These are phyloP conservation scores for Capitella teleta DNA, from an alignment of 1,140 invertebrate genomes.

Conservation along the genomic window DNA sequence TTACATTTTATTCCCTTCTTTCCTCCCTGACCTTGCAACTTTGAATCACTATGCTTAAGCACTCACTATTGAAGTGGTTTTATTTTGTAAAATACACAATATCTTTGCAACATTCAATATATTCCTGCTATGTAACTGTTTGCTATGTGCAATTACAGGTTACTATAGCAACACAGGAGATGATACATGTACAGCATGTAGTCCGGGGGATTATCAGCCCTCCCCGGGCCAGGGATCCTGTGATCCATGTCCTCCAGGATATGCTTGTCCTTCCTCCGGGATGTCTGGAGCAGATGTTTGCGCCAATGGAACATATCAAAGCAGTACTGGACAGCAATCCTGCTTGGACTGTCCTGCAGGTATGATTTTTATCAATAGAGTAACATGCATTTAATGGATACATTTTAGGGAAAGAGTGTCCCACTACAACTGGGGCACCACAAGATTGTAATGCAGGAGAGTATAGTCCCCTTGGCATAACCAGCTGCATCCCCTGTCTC, in stretches of 20 bases:
- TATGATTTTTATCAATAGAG: neutral
- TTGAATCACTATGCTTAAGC: neutral
- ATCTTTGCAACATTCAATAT: neutral
- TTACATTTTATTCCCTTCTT: neutral
- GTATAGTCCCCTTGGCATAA: neutral
- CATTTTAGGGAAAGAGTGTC: neutral
- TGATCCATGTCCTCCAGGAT: neutral
- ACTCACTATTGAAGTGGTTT: too few species aligned
- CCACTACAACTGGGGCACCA: neutral
- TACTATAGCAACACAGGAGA: neutral
- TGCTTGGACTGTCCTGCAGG: conserved; percentile 28
- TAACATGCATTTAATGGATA: neutral
- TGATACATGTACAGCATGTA: neutral
- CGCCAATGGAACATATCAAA: conserved; percentile 24
- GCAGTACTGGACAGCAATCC: conserved; percentile 19
- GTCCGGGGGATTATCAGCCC: neutral
- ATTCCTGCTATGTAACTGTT: neutral
- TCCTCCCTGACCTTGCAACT: neutral
- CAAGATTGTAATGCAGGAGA: neutral
- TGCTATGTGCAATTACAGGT: neutral
- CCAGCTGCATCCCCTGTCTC: neutral
- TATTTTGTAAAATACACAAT: neutral
- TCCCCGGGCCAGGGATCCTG: neutral
- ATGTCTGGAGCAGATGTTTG: conserved; percentile 13
- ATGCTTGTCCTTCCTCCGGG: neutral